A percentile compares a stretch with the other conserved stretches of the same genome.
Conservation (phyloP, 2,113 vertebrate genomes). For the Charadrius vociferus region DNA sequence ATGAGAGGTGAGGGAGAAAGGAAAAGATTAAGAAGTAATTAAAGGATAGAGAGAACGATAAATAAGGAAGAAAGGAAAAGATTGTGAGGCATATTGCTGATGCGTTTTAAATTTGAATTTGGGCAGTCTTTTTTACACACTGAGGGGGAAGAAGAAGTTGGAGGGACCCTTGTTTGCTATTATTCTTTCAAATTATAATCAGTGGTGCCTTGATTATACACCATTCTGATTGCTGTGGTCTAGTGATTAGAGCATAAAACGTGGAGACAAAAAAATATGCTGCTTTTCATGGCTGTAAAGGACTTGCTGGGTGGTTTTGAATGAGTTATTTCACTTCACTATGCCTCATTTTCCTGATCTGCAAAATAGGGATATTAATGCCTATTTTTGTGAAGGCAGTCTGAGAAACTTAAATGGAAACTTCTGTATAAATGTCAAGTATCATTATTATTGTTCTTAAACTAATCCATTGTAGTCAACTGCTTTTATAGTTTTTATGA, state of each 20-base stretch:
- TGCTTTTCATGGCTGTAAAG: conserved; percentile 20
- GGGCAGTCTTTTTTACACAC: background rate
- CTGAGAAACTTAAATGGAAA: conserved; percentile 58
- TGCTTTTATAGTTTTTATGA: conserved; percentile 58
- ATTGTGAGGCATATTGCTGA: background rate
- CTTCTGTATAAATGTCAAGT: conserved; percentile 65
- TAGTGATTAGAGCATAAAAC: conserved; percentile 35
- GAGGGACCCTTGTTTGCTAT: background rate
- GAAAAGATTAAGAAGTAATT: conserved; percentile 7
- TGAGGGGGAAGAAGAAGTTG: background rate
- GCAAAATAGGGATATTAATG: conserved; percentile 35
- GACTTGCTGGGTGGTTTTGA: conserved; percentile 55
- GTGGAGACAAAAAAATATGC: background rate
- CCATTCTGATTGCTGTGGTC: conserved; percentile 10
- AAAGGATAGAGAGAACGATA: background rate
- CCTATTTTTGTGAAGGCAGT: conserved; percentile 40
- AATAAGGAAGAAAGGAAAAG: background rate
- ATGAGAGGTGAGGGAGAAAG: background rate
- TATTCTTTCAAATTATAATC: conserved; percentile 21
- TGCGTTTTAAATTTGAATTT: conserved; percentile 7
- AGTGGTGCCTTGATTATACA: conserved; percentile 9
- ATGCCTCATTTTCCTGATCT: conserved; percentile 42
- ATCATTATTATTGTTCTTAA: conserved; percentile 60
- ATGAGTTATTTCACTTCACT: conserved; percentile 12
- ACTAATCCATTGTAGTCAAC: conserved; percentile 51